Evolutionary conservation across 2,113 vertebrate genomes (phyloP).

Genomic region (Pitta sordida): DNA sequence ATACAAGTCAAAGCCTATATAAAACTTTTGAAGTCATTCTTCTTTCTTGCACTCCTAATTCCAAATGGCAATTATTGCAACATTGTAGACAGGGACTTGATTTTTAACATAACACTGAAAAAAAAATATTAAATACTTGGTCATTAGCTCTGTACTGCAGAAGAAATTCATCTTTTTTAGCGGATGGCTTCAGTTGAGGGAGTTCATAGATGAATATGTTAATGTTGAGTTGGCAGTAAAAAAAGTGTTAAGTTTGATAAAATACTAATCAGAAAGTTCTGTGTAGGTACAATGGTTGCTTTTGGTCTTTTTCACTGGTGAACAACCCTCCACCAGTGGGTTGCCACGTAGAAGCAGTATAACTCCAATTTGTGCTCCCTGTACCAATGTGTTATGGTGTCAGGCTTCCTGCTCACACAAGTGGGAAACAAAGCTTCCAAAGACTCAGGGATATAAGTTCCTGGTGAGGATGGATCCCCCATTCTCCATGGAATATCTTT

Average conservation of each 20-base stretch:
- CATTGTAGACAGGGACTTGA: not conserved
- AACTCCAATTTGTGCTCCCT: not conserved
- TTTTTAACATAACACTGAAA: not conserved
- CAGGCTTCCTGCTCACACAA: fast-evolving
- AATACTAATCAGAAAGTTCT: not conserved
- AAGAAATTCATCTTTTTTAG: not conserved
- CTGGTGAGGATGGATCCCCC: not conserved
- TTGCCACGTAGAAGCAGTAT: not conserved
- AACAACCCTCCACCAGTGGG: not conserved
- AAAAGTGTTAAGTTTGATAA: not conserved
- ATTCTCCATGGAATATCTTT: not conserved
- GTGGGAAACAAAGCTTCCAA: not conserved
- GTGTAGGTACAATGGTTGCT: not conserved
- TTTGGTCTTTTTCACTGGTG: not conserved
- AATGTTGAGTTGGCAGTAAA: not conserved
- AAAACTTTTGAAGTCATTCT: not conserved
- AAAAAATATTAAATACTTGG: not conserved
- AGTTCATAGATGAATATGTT: not conserved
- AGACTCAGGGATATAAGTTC: not conserved
- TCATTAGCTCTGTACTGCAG: not conserved
- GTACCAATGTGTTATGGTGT: not conserved
- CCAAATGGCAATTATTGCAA: not conserved
- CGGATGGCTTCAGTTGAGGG: not conserved
- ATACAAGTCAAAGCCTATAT: not conserved
- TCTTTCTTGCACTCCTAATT: not conserved